A percentile compares a stretch with the other conserved stretches of the same genome.
Conservation (phyloP, 1,140 invertebrate genomes). For the Cydia pomonella region DNA sequence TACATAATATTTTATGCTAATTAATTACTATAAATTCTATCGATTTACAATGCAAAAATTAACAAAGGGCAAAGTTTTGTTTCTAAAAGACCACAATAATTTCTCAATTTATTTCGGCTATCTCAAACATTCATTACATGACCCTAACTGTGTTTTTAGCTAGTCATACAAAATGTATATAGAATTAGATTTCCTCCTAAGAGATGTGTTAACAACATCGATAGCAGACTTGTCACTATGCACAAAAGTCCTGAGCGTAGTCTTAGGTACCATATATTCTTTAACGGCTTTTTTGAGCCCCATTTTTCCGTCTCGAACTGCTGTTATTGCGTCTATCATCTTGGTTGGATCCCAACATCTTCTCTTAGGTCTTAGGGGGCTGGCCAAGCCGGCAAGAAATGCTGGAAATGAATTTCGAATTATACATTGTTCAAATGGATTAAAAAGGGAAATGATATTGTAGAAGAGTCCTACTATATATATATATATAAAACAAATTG, state of each 20-base stretch:
- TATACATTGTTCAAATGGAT: not conserved
- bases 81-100: too few relatives aligned
- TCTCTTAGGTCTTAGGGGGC: not conserved
- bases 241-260: constrained; percentile 27
- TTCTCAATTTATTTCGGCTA: too few relatives aligned
- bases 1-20: too few relatives aligned
- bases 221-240: not conserved
- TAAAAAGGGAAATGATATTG: too few relatives aligned
- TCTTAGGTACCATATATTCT: constrained; percentile 26
- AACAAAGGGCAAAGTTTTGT: too few relatives aligned
- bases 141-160: not conserved
- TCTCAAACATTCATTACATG: too few relatives aligned
- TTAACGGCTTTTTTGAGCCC: constrained; percentile 25
- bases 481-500: too few relatives aligned
- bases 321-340: constrained; percentile 32
- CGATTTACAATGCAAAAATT: too few relatives aligned
- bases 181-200: not conserved
- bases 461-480: too few relatives aligned
- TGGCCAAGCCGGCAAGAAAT: not conserved
- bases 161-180: constrained; percentile 23
- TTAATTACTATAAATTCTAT: too few relatives aligned
- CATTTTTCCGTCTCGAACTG: constrained; percentile 21
- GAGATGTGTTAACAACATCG: not conserved
- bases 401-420: not conserved
- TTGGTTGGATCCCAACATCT: constrained; percentile 4